These are phyloP conservation scores for Stenodera caucasica DNA, from an alignment of 2,888 invertebrate species.

Conservation along the genomic window DNA sequence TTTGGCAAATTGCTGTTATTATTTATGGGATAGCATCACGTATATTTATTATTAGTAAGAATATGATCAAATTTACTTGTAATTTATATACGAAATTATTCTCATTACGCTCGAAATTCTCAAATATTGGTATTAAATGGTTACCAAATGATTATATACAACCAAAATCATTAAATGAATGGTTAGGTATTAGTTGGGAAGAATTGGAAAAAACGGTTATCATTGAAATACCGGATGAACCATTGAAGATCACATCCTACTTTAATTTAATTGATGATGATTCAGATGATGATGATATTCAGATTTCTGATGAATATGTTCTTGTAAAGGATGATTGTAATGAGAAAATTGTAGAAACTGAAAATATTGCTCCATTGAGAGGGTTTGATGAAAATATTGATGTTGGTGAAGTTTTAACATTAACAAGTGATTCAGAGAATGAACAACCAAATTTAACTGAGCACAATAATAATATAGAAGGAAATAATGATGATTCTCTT, in stretches of 20 bases:
- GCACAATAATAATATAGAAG: not conserved
- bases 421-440: conserved; percentile 4
- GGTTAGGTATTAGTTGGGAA: conserved; percentile 55
- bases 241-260: conserved; percentile 30
- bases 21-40: conserved; percentile 55
- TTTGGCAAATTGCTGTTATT: conserved; percentile 54
- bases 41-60: conserved; percentile 53
- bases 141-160: conserved; percentile 51
- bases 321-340: conserved; percentile 31
- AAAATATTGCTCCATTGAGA: not conserved
- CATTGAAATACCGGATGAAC: conserved; percentile 33
- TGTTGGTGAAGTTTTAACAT: conserved; percentile 48
- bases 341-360: not conserved
- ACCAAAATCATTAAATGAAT: conserved; percentile 52
- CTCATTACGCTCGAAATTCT: conserved; percentile 46
- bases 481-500: not conserved
- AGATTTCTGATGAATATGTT: conserved; percentile 43
- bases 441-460: too few relatives aligned
- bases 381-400: conserved; percentile 8
- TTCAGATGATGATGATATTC: conserved; percentile 37
- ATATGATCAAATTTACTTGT: conserved; percentile 51
- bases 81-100: conserved; percentile 53
- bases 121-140: conserved; percentile 50
- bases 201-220: conserved; percentile 41
- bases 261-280: conserved; percentile 40